phyloP scores from a whole-genome alignment of 2,888 invertebrate genomes.

The Drosophila bunnanda region DNA sequence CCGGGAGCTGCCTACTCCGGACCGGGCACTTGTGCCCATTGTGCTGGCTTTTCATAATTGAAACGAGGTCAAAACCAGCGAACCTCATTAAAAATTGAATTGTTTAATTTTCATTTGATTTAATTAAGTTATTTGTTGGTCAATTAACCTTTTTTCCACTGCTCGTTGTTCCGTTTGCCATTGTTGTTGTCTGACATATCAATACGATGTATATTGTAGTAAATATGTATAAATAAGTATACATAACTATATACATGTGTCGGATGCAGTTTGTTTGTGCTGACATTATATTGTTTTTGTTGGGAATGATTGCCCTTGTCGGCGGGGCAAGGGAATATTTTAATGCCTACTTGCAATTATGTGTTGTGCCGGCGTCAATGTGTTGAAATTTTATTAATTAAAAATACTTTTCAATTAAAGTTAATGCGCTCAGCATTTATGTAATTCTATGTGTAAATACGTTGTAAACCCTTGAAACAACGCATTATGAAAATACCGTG shows the following conservation, averaged over 20 bases:
- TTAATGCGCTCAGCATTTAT: slow-evolving; percentile 72
- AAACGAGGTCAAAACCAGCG: slow-evolving; percentile 69
- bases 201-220: slow-evolving; percentile 46
- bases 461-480: slow-evolving; percentile 45
- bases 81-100: slow-evolving; percentile 75
- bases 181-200: slow-evolving; percentile 66
- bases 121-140: slow-evolving; percentile 79
- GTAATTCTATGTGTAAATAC: slow-evolving; percentile 69
- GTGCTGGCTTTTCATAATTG: slow-evolving; percentile 61
- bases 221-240: slow-evolving; percentile 8
- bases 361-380: slow-evolving; percentile 38
- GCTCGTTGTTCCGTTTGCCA: slow-evolving; percentile 27
- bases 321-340: slow-evolving; percentile 36
- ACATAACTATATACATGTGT: slow-evolving; percentile 6
- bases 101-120: slow-evolving; percentile 78
- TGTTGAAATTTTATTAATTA: slow-evolving; percentile 78
- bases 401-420: slow-evolving; percentile 77
- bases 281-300: slow-evolving; percentile 70
- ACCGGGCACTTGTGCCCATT: slow-evolving; percentile 32
- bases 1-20: slow-evolving; percentile 23
- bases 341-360: slow-evolving; percentile 71
- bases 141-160: slow-evolving; percentile 72
- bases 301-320: slow-evolving; percentile 35
- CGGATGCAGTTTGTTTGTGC: slow-evolving; percentile 63
- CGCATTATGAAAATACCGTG: slow-evolving; percentile 34